These are phyloP conservation scores for Crossocerus cetratus DNA, from an alignment of 2,888 invertebrate genomes.

Conservation along the genomic window DNA sequence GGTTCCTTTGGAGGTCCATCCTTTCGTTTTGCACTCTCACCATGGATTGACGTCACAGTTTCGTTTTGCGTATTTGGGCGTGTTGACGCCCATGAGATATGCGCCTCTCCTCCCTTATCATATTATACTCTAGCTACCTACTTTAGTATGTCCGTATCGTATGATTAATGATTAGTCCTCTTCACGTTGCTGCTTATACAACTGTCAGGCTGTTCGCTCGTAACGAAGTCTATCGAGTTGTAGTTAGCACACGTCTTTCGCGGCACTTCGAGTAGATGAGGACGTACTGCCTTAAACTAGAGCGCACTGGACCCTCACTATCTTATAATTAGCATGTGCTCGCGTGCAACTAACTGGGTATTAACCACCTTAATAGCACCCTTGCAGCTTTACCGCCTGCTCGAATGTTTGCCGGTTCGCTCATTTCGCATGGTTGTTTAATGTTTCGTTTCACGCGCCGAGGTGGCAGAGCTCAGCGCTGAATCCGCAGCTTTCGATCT, in stretches of 20 bases:
- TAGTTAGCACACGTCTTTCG: constrained; percentile 36
- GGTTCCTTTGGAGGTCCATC: constrained; percentile 28
- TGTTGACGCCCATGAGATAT: constrained; percentile 30
- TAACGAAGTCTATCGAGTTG: constrained; percentile 17
- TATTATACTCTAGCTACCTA: constrained; percentile 18
- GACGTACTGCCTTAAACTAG: constrained; percentile 43
- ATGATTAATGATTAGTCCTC: no score
- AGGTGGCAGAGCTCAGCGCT: constrained; percentile 35
- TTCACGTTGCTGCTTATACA: constrained; percentile 19
- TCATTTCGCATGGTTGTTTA: constrained; percentile 37
- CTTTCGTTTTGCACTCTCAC: constrained; percentile 42
- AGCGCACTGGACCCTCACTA: constrained; percentile 36
- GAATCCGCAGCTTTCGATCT: not conserved
- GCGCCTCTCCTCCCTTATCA: constrained; percentile 17
- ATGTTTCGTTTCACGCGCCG: constrained; percentile 28
- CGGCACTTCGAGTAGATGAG: constrained; percentile 51
- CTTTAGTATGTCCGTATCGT: not conserved
- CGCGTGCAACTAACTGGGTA: constrained; percentile 25
- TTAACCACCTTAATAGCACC: constrained; percentile 32
- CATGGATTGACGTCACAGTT: constrained; percentile 43
- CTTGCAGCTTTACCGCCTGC: constrained; percentile 32
- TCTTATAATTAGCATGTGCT: constrained; percentile 42
- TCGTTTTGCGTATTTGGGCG: constrained; percentile 62
- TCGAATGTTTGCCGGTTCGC: constrained; percentile 20
- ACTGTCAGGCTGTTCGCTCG: constrained; percentile 26